phyloP scores from a whole-genome alignment of 2,113 vertebrate species.

The Lepisosteus osseus region DNA sequence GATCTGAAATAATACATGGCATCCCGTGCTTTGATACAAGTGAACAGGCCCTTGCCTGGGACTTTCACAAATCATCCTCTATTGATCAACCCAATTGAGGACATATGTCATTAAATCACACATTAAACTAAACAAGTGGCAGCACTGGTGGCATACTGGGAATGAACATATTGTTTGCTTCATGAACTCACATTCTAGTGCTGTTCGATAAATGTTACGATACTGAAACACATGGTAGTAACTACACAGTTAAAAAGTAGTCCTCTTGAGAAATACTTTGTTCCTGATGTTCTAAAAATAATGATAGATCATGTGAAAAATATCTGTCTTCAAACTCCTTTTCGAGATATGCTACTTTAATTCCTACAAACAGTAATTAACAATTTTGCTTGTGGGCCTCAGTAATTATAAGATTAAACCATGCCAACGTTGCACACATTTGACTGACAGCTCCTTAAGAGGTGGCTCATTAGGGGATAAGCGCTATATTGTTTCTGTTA shows the following conservation, averaged over 20 bases:
- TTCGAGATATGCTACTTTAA: not conserved
- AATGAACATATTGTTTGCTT: too few species aligned
- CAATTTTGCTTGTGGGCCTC: not conserved
- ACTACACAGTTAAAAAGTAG: not conserved
- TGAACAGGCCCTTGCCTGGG: too few species aligned
- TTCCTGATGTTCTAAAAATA: not conserved
- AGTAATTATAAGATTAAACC: conserved; percentile 7
- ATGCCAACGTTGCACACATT: not conserved
- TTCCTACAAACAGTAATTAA: conserved; percentile 14
- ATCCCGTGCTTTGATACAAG: too few species aligned
- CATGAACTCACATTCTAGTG: too few species aligned
- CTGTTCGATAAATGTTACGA: too few species aligned
- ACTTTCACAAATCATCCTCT: too few species aligned
- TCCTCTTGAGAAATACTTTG: not conserved
- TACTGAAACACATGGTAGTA: not conserved
- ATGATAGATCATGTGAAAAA: conserved; percentile 9
- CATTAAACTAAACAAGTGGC: too few species aligned
- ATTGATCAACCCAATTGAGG: too few species aligned
- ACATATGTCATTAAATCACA: too few species aligned
- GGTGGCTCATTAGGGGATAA: not conserved
- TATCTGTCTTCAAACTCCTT: not conserved
- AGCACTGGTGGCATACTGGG: too few species aligned
- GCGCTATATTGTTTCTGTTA: not conserved
- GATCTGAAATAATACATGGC: too few species aligned
- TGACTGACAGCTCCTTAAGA: not conserved